phyloP scores from a whole-genome alignment of 2,113 vertebrate species.

The Aphelocoma coerulescens region DNA sequence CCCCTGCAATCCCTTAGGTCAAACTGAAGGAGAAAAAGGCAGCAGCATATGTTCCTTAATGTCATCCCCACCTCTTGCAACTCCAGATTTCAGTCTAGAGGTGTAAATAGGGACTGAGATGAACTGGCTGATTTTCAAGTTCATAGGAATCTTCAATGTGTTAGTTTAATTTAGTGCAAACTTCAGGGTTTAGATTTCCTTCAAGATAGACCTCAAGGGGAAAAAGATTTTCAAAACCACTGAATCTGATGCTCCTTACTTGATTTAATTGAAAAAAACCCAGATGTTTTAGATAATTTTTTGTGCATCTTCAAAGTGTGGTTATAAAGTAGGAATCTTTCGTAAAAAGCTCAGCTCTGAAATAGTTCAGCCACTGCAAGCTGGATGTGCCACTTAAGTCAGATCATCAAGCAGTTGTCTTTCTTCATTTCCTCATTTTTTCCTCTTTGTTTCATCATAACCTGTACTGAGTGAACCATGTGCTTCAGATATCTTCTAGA shows the following conservation, averaged over 20 bases:
- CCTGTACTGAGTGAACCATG: accelerated
- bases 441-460: not conserved
- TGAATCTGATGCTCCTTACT: not conserved
- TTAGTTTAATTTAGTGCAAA: not conserved
- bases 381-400: not conserved
- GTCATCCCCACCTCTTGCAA: not conserved
- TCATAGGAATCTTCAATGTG: not conserved
- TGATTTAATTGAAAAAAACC: not conserved
- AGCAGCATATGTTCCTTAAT: not conserved
- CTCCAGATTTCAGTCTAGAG: not conserved
- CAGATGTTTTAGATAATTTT: not conserved
- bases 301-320: not conserved
- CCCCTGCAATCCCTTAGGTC: not conserved
- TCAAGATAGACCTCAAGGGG: not conserved
- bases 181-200: not conserved
- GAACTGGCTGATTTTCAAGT: not conserved
- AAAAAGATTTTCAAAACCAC: not conserved
- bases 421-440: not conserved
- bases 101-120: not conserved
- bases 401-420: not conserved
- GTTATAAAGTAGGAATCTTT: accelerated
- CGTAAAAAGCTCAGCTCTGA: not conserved
- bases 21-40: not conserved
- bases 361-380: not conserved
- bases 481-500: not conserved